Evolutionary conservation across 1,140 invertebrate genomes (phyloP), one percentile per base, ranked within the genome.

Genomic region (Heterodera schachtii): DNA sequence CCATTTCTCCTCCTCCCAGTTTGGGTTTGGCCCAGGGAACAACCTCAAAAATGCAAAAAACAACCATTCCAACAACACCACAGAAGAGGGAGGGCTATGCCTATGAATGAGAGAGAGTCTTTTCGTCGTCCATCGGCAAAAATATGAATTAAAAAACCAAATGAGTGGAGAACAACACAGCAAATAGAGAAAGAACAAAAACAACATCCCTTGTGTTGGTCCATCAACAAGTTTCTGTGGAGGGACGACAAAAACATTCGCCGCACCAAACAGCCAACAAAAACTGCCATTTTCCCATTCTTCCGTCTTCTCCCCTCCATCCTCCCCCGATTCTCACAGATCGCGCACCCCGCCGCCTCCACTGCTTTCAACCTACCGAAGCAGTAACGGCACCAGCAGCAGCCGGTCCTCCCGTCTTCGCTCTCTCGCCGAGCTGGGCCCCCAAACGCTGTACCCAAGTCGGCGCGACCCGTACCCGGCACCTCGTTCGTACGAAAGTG

Each of bases 401-500:
- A 64, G 57, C 57, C 57, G 57, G 16, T 31, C 57, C n/a, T 60
- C 31, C n/a, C 43, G 47, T 11, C 73, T 9, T 74, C 73, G 47
- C 9, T 9, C 57, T 74, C 3, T 44, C 49, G 49, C 66, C 44
- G 66, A 49, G 16, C 47, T 78, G 77, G 77, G 77, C n/a, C 64
- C 77, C 3, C 77, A 78, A n/a, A 78, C 77, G 0, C 70, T 78
- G 16, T 78, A 78, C 49, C 77, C 77, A 11, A 43, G 9, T n/a
- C 52, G 77, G 31, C 64, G 77, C 44, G 70, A 69, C 70, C 77
- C 77, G 66, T 78, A 78, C 31, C 77, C 77, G 31, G 64, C 64
- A 21, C 52, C 77, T 1, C 66, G 44, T 31, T 64, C 69, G 3
- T 44, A 78, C 47, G 77, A 69, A 41, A 69, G 77, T n/a, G n/a